Percentiles rank a stretch among this genome's conserved stretches.
phyloP scores from a whole-genome alignment of 2,113 vertebrate species.

The Planiliza haematocheilus region DNA sequence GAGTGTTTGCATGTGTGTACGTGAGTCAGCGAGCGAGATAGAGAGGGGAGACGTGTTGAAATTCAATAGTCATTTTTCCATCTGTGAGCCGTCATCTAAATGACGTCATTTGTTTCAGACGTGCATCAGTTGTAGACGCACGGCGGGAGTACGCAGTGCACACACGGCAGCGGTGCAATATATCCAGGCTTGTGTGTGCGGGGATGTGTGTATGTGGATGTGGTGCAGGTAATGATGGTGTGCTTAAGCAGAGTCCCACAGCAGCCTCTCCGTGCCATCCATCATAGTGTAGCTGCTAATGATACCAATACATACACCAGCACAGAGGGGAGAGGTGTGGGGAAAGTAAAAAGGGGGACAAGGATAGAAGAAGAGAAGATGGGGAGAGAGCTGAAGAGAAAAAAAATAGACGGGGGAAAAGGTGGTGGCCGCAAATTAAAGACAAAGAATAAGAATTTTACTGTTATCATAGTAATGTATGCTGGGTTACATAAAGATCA shows the following conservation, averaged over 20 bases:
- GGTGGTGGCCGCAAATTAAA: conserved; percentile 20
- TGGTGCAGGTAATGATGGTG: conserved; percentile 62
- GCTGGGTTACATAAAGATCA: conserved; percentile 37
- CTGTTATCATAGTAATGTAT: conserved; percentile 9
- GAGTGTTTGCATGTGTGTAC: conserved; percentile 10
- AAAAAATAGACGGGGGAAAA: conserved; percentile 1
- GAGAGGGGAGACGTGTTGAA: conserved; percentile 9
- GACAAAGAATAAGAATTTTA: conserved; percentile 13
- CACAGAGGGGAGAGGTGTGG: conserved; percentile 25
- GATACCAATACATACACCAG: conserved; percentile 59
- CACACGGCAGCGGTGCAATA: background rate
- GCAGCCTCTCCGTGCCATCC: conserved; percentile 64
- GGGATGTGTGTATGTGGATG: conserved; percentile 25
- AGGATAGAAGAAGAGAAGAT: conserved; percentile 13
- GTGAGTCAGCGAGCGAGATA: background rate
- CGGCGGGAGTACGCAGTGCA: background rate
- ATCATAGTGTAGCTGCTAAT: conserved; percentile 72
- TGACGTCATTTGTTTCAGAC: conserved; percentile 26
- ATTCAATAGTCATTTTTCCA: conserved; percentile 36
- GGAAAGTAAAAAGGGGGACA: conserved; percentile 4
- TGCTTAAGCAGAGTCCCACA: conserved; percentile 60
- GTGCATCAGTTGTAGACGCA: conserved; percentile 7
- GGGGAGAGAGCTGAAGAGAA: background rate
- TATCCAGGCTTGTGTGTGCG: background rate
- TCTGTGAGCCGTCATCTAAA: background rate